Evolutionary conservation across 1,140 invertebrate species (phyloP).

Genomic region (Geopemphigus sp.): DNA sequence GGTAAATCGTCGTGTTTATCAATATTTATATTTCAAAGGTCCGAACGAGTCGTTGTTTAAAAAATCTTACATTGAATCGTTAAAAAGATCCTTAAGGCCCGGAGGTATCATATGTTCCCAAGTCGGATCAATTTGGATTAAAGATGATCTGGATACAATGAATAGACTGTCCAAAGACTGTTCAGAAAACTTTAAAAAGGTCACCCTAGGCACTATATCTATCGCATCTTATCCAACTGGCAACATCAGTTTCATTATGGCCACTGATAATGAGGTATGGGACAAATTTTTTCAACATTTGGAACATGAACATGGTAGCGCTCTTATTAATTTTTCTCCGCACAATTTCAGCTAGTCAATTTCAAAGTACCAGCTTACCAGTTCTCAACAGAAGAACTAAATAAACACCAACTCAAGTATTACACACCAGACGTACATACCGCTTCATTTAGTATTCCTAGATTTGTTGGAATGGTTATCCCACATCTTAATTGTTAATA

Average conservation of each 20-base stretch:
- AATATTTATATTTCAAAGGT: constrained; percentile 56
- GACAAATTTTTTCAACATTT: too few relatives aligned
- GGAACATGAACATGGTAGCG: too few relatives aligned
- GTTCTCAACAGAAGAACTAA: constrained; percentile 68
- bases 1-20: background rate
- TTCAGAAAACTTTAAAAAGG: constrained; percentile 70
- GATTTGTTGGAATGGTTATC: constrained; percentile 66
- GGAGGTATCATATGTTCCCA: constrained; percentile 88
- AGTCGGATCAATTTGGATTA: constrained; percentile 89
- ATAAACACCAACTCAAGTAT: constrained; percentile 77
- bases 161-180: constrained; percentile 74
- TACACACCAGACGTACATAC: constrained; percentile 81
- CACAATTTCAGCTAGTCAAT: constrained; percentile 60
- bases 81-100: constrained; percentile 78
- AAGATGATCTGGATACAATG: constrained; percentile 70
- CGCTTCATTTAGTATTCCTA: constrained; percentile 84
- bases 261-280: constrained; percentile 62
- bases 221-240: constrained; percentile 96
- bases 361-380: constrained; percentile 69
- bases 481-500: constrained; percentile 33
- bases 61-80: constrained; percentile 82
- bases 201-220: constrained; percentile 75
- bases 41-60: constrained; percentile 73
- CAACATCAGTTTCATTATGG: constrained; percentile 91
- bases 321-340: constrained; percentile 12